Percentiles rank a stretch among this genome's conserved stretches.
phyloP scores from a whole-genome alignment of 2,113 vertebrate genomes.

The Coturnix japonica region DNA sequence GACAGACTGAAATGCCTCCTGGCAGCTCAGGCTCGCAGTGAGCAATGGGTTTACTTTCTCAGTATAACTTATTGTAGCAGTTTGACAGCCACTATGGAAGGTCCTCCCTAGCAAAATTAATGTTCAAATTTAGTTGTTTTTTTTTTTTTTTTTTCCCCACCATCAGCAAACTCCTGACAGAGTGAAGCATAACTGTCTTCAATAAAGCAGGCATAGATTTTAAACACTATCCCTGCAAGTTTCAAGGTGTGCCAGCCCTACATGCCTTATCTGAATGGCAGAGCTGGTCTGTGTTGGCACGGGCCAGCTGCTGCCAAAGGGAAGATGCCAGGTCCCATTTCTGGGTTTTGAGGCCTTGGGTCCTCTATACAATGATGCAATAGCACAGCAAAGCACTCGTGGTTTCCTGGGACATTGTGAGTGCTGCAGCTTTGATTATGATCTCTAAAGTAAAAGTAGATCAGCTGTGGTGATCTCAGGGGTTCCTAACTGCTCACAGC shows the following conservation, averaged over 20 bases:
- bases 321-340: background rate
- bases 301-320: background rate
- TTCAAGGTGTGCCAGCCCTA: background rate
- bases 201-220: accelerated
- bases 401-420: background rate
- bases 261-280: background rate
- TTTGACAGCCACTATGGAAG: accelerated
- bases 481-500: background rate
- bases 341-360: background rate
- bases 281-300: accelerated
- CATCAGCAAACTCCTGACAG: background rate
- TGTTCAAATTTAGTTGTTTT: background rate
- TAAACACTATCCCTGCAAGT: background rate
- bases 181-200: accelerated
- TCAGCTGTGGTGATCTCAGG: background rate
- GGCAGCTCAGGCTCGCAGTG: background rate
- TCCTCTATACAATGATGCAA: background rate
- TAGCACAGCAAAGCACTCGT: accelerated
- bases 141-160: background rate
- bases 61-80: background rate
- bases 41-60: background rate
- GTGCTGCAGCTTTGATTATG: background rate
- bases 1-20: background rate
- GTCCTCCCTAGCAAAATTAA: background rate
- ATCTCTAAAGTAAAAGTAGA: background rate